Evolutionary conservation across 2,888 invertebrate genomes (phyloP).

Genomic region (Drosophila anceps): DNA sequence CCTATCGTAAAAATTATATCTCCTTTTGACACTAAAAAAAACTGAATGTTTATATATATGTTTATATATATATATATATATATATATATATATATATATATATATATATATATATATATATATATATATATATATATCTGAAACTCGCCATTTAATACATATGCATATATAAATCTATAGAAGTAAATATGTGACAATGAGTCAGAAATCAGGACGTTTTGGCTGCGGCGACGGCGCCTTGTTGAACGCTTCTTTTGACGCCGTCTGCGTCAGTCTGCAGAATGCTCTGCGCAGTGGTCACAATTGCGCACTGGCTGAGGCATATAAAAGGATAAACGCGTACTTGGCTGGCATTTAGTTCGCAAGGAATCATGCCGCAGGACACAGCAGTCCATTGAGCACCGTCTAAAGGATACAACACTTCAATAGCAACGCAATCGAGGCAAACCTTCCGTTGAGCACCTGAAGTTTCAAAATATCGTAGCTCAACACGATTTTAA

Average conservation of each 20-base stretch:
- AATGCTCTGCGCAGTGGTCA: conserved; percentile 70
- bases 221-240: conserved; percentile 80
- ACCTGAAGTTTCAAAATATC: neutral
- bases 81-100: too few relatives aligned
- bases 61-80: too few relatives aligned
- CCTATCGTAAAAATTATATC: too few relatives aligned
- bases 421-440: conserved; percentile 10
- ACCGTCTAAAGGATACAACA: conserved; percentile 15
- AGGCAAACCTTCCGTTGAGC: neutral
- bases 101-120: too few relatives aligned
- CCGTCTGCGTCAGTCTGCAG: conserved; percentile 62
- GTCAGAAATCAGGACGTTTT: conserved; percentile 81
- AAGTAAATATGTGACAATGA: conserved; percentile 46
- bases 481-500: neutral
- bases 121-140: neutral
- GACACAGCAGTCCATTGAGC: conserved; percentile 57
- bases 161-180: neutral
- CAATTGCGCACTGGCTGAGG: conserved; percentile 60
- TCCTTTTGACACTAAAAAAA: too few relatives aligned
- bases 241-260: conserved; percentile 68
- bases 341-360: conserved; percentile 73
- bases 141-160: neutral
- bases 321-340: conserved; percentile 77
- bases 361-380: conserved; percentile 74
- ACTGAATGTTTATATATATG: too few relatives aligned